These are phyloP conservation scores for Brienomyrus longianalis DNA, from an alignment of 2,113 vertebrate species.

Conservation along the genomic window DNA sequence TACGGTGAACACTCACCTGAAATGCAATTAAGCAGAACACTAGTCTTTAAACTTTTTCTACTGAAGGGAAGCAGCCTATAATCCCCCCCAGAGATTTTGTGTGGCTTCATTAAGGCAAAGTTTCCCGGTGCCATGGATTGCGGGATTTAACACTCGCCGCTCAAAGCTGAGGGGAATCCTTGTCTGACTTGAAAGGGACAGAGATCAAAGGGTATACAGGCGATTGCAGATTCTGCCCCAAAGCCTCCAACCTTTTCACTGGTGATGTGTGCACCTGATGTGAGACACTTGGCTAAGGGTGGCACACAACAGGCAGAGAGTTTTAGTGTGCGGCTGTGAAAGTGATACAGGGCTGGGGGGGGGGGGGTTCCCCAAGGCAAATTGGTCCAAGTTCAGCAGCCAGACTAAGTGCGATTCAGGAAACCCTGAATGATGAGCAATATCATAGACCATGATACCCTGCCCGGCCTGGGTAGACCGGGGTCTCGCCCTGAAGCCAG, in stretches of 20 bases:
- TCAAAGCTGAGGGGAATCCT: slow-evolving; percentile 29
- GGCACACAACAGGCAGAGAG: neutral
- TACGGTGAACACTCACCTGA: neutral
- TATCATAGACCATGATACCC: neutral
- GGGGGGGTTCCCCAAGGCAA: neutral
- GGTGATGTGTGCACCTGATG: slow-evolving; percentile 12
- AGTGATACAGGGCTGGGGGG: neutral
- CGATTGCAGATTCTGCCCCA: neutral
- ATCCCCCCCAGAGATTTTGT: neutral
- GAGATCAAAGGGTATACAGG: slow-evolving; percentile 19
- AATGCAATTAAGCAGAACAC: slow-evolving; percentile 33
- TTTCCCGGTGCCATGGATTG: slow-evolving; percentile 21
- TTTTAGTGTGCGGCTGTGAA: neutral
- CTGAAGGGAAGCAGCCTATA: slow-evolving; percentile 13
- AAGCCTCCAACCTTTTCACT: neutral
- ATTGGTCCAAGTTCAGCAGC: neutral
- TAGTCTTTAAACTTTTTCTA: slow-evolving; percentile 9
- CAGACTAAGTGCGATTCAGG: neutral
- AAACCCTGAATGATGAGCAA: neutral
- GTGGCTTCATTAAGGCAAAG: slow-evolving; percentile 30
- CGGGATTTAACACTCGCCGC: slow-evolving; percentile 30
- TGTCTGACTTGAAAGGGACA: slow-evolving; percentile 26
- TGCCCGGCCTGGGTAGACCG: too few species aligned
- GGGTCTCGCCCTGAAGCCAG: neutral
- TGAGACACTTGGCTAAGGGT: neutral